Evolutionary conservation across 2,797 vertebrate genomes (phyloP), one percentile per base, ranked within the genome.

Genomic region (Gymnodraco acuticeps): DNA sequence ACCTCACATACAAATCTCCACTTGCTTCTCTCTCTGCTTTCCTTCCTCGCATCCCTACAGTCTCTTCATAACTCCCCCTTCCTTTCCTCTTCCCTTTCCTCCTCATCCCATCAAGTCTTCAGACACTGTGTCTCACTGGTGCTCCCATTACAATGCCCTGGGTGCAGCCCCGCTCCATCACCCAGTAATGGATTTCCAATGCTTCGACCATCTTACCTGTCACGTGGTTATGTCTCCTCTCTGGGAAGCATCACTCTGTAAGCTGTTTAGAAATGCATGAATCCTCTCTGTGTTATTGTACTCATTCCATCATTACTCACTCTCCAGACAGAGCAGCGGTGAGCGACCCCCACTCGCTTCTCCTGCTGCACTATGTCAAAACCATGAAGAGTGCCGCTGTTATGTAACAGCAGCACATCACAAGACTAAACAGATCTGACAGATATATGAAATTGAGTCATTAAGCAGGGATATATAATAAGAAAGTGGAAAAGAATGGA

Each of bases 231-330:
- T 58, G 77, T 82, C 84, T 87, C 75, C 73, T 86, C 76, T 71
- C 73, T 75, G 72, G 78, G 84, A 46, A 85, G 85, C 82, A 79
- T 84, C 85, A 62, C 75, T 89, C 76, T 77, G 84, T 78, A 61
- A 85, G 86, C 88, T 91, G 74, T 87, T 93, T 87, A 89, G 87
- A 89, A 92, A 92, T 92, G 89, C 88, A 92, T 89, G 85, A 92
- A 84, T 86, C 79, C 77, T 63, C 84, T 81, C 73, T 38, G 75
- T 51, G 78, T 86, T 87, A 84, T 83, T 89, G 80, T 83, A 64
- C 72, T 70, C 73, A 54, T 83, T 87, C 78, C 73, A 70, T 90
- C 83, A 84, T 88, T 81, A 85, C 83, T 91, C 87, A 82, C 79
- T 82, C 78, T 81, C 80, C 54, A 73, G 80, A 87, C 61, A 33